Percentiles rank a stretch among this genome's conserved stretches.
These are phyloP conservation scores for Nothobranchius furzeri DNA, from an alignment of 2,113 vertebrate genomes.

Conservation along the genomic window DNA sequence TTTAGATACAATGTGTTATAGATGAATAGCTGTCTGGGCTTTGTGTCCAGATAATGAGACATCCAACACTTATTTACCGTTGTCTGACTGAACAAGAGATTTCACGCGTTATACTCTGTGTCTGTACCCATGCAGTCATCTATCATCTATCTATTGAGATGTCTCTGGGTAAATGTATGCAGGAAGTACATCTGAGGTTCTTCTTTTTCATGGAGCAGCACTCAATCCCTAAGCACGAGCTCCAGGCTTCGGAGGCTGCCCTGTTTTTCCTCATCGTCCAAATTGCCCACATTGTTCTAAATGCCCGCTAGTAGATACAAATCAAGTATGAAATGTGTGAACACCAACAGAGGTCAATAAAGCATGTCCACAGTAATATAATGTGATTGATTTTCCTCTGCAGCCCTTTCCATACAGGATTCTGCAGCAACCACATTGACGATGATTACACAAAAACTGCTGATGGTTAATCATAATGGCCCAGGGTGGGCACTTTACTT, in stretches of 20 bases:
- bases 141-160: conserved; percentile 7
- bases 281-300: conserved; percentile 79
- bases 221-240: conserved; percentile 69
- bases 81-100: conserved; percentile 57
- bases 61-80: conserved; percentile 77
- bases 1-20: conserved; percentile 80
- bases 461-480: conserved; percentile 79
- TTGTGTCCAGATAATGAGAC: conserved; percentile 77
- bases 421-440: conserved; percentile 61
- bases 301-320: conserved; percentile 76
- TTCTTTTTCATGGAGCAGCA: conserved; percentile 68
- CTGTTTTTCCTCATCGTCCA: conserved; percentile 74
- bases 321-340: conserved; percentile 78
- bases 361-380: conserved; percentile 77
- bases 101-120: conserved; percentile 23
- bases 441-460: conserved; percentile 79
- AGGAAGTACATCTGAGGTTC: conserved; percentile 61
- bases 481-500: conserved; percentile 74
- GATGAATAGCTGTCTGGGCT: conserved; percentile 76
- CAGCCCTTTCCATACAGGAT: conserved; percentile 61
- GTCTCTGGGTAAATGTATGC: conserved; percentile 59
- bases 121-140: conserved; percentile 26
- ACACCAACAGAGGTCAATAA: conserved; percentile 79
- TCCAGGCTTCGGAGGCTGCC: conserved; percentile 60
- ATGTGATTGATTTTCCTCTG: conserved; percentile 78